Conservation (phyloP, 2,797 vertebrate species). For the Neosilurus hyrtlii region DNA sequence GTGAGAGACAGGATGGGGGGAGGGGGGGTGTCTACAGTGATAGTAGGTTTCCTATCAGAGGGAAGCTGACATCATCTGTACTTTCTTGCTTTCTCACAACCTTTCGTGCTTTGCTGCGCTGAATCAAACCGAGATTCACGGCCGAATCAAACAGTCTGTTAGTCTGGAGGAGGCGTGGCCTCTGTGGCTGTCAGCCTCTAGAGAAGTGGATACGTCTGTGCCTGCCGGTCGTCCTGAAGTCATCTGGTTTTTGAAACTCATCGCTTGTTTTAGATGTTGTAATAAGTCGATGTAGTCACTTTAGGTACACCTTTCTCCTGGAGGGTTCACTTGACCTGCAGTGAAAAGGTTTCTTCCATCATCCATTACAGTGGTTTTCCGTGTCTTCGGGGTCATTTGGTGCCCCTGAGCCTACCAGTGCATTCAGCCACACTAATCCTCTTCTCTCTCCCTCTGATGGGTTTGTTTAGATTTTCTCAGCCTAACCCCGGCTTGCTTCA, state of each 20-base stretch:
- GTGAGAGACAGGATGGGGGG: not conserved
- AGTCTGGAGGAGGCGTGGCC: not conserved
- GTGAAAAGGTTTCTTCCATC: not conserved
- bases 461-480: not conserved
- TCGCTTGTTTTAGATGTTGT: not conserved
- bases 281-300: not conserved
- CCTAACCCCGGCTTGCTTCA: too few relatives aligned
- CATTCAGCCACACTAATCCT: not conserved
- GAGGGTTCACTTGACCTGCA: not conserved
- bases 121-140: not conserved
- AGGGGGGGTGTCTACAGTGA: not conserved
- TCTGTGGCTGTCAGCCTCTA: not conserved
- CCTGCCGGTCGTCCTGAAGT: not conserved
- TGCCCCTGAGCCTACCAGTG: not conserved
- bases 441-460: not conserved
- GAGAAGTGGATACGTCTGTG: not conserved
- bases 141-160: not conserved
- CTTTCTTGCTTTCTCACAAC: not conserved
- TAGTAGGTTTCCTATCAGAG: not conserved
- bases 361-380: not conserved
- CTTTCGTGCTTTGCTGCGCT: not conserved
- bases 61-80: slow-evolving; percentile 2
- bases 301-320: not conserved
- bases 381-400: not conserved
- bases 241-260: not conserved